phyloP scores from a whole-genome alignment of 2,797 vertebrate genomes.

The Enteromius viviparus region DNA sequence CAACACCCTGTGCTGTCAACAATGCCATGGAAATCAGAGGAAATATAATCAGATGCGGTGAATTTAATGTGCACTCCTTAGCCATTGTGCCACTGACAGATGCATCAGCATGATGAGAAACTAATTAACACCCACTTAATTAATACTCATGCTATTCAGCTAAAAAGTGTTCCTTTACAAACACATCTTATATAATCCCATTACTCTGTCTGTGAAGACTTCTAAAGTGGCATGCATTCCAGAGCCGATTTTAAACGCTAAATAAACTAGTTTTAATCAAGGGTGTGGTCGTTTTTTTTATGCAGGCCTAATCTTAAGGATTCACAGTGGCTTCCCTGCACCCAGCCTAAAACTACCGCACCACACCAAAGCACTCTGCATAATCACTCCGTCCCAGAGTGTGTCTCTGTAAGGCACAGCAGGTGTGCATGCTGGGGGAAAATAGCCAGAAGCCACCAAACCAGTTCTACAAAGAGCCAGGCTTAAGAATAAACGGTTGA shows the following conservation, averaged over 20 bases:
- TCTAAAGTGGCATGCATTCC: not conserved
- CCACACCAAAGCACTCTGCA: slow-evolving; percentile 67
- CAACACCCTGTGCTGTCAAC: slow-evolving; percentile 53
- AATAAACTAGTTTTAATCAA: slow-evolving; percentile 48
- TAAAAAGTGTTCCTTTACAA: not conserved
- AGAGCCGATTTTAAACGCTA: slow-evolving; percentile 25
- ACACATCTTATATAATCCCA: slow-evolving; percentile 37
- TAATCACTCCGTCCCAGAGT: slow-evolving; percentile 70
- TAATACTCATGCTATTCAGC: not conserved
- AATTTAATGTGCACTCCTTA: slow-evolving; percentile 25
- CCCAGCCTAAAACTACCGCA: slow-evolving; percentile 68
- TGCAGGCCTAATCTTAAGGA: slow-evolving; percentile 76
- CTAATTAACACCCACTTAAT: slow-evolving; percentile 24
- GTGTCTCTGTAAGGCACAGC: slow-evolving; percentile 70
- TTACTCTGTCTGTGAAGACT: slow-evolving; percentile 9
- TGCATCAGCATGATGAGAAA: slow-evolving; percentile 2
- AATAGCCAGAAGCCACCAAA: slow-evolving; percentile 21
- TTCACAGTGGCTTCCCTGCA: slow-evolving; percentile 77
- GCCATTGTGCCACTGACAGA: slow-evolving; percentile 35
- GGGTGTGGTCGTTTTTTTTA: slow-evolving; percentile 72
- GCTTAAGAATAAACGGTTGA: not conserved
- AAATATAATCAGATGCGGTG: slow-evolving; percentile 47
- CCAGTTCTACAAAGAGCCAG: not conserved
- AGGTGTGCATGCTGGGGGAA: slow-evolving; percentile 54
- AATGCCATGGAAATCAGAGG: slow-evolving; percentile 39